Base-by-base conservation (phyloP, 2,797 vertebrate genomes). In the Clamator glandarius region DNA sequence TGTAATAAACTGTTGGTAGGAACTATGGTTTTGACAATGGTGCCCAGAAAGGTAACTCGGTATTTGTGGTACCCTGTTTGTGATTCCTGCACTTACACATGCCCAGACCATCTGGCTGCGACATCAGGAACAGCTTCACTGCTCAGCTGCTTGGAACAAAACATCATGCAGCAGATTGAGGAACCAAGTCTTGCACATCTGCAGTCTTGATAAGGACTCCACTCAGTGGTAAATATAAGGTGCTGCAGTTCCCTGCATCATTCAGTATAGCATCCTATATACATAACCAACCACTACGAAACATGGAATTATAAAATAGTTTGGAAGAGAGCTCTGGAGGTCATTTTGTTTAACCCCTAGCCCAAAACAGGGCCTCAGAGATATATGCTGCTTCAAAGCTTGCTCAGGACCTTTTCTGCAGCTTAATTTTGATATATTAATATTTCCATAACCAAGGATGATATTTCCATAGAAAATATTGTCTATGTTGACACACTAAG, bases 201-300 rank as follows among this genome's bases (percentile, higher is more conserved):
- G 52, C 89, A 59, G 17, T 73, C 63, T 87, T 91, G 89, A 31
- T 76, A 91, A 94, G 87, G 59, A 93, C 91, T 94, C 94, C 93
- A 73, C 91, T 91, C 72, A 84, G 93, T 91, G 91, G 94, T 57
- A 91, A 69, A 48, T 58, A 54, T 31, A 93, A 94, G 81, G 55
- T 55, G 63, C 39, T 95, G 70, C 39, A 39, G 39, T 39, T 39
- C 39, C 39, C 39, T 39, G n/a, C n/a, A n/a, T n/a, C n/a, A n/a
- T n/a, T n/a, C n/a, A n/a, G n/a, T n/a, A n/a, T n/a, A n/a, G n/a
- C n/a, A n/a, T n/a, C n/a, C n/a, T n/a, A n/a, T n/a, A n/a, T n/a
- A n/a, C n/a, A n/a, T n/a, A n/a, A n/a, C n/a, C n/a, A n/a, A n/a
- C n/a, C n/a, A n/a, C n/a, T n/a, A n/a, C n/a, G n/a, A n/a, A n/a